A percentile compares a stretch with the other conserved stretches of the same genome.
phyloP scores from a whole-genome alignment of 2,797 vertebrate genomes.

The Enteromius thamalakanensis region DNA sequence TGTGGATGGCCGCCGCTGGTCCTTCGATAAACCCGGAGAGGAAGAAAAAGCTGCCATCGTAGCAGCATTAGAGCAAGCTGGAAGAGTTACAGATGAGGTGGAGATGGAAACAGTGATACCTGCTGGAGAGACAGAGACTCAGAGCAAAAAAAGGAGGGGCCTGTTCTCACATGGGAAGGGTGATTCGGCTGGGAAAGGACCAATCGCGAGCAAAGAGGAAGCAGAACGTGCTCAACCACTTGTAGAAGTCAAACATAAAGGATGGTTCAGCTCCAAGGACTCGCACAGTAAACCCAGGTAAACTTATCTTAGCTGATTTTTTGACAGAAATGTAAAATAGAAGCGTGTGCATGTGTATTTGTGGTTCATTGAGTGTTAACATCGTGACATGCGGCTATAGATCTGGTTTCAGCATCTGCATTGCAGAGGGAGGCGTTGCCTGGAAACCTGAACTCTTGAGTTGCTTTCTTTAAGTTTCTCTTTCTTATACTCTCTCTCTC shows the following conservation, averaged over 20 bases:
- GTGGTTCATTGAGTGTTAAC: background rate
- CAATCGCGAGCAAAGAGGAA: conserved; percentile 63
- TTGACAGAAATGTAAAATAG: background rate
- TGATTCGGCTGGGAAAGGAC: conserved; percentile 69
- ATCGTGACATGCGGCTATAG: conserved; percentile 52
- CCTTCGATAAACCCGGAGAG: conserved; percentile 76
- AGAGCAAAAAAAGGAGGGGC: conserved; percentile 75
- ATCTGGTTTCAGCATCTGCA: conserved; percentile 73
- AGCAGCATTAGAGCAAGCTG: conserved; percentile 75
- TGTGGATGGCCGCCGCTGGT: conserved; percentile 78
- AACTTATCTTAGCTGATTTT: conserved; percentile 18
- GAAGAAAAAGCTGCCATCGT: conserved; percentile 79
- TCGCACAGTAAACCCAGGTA: conserved; percentile 91
- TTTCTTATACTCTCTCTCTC: background rate
- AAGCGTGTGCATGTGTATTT: background rate
- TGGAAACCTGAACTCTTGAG: conserved; percentile 46
- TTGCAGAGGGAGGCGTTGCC: conserved; percentile 68
- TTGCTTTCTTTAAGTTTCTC: conserved; percentile 26
- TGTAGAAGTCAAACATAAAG: conserved; percentile 79
- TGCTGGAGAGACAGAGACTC: conserved; percentile 54
- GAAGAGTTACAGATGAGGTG: conserved; percentile 70
- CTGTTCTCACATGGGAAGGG: conserved; percentile 79
- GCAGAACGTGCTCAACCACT: conserved; percentile 39
- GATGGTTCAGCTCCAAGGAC: conserved; percentile 91
- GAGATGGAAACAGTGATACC: conserved; percentile 67